Evolutionary conservation across 2,113 vertebrate species (phyloP).

Genomic region (Eurypyga helias): DNA sequence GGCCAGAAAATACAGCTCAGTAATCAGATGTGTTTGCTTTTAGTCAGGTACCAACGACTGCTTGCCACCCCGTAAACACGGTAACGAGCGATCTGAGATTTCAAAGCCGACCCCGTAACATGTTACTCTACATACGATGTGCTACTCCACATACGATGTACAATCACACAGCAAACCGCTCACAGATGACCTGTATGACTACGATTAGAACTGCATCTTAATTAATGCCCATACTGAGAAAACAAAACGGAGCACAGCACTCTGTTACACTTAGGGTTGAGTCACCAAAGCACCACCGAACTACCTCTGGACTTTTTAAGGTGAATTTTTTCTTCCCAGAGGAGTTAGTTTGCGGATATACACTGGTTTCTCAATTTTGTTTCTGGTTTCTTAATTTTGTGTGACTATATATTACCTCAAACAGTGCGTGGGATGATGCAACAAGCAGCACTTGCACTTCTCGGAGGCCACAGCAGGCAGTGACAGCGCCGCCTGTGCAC

Average conservation of each 20-base stretch:
- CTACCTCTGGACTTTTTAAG: neutral
- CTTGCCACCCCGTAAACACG: too few species aligned
- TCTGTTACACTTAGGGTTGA: neutral
- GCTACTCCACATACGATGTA: accelerated
- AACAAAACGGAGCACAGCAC: neutral
- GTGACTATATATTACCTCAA: neutral
- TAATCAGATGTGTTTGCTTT: neutral
- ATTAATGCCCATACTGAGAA: neutral
- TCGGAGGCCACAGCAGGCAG: neutral
- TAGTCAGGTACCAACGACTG: neutral
- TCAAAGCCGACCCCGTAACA: neutral
- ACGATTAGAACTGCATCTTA: neutral
- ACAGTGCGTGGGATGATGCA: accelerated
- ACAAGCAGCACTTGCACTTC: neutral
- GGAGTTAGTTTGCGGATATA: neutral
- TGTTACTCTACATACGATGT: accelerated
- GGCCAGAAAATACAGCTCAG: neutral
- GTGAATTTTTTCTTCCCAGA: neutral
- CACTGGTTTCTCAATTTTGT: neutral
- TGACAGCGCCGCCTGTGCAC: neutral
- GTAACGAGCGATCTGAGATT: neutral
- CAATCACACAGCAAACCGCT: neutral
- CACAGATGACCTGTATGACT: neutral
- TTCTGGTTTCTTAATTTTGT: neutral
- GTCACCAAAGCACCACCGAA: neutral